These are phyloP conservation scores for Paralichthys olivaceus DNA, from an alignment of 2,113 vertebrate species.

Conservation along the genomic window DNA sequence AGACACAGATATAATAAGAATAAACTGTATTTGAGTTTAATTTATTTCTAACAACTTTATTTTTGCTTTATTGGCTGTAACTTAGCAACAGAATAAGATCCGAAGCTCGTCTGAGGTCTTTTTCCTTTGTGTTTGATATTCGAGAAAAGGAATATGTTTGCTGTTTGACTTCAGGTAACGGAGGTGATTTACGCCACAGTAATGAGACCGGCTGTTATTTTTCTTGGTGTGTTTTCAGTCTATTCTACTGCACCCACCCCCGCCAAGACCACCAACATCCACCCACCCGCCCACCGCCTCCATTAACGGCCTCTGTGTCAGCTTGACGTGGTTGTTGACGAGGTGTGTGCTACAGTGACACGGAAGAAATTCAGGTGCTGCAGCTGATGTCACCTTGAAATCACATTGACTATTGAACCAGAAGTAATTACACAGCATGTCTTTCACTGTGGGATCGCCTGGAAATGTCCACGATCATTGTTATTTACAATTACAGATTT, in stretches of 20 bases:
- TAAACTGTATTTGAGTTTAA: not conserved
- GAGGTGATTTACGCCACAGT: constrained; percentile 29
- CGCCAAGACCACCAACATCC: too few species aligned
- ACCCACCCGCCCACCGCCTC: too few species aligned
- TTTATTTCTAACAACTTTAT: not conserved
- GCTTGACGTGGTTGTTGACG: constrained; percentile 31
- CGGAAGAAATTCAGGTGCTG: not conserved
- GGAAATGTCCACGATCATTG: not conserved
- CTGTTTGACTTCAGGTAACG: constrained; percentile 50
- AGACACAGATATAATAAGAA: not conserved
- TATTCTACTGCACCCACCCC: not conserved
- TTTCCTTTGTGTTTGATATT: not conserved
- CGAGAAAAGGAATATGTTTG: not conserved
- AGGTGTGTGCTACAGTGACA: not conserved
- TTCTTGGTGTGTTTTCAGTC: constrained; percentile 10
- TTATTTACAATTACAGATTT: not conserved
- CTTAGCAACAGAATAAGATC: constrained; percentile 63
- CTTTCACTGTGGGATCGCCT: not conserved
- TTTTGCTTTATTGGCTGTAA: constrained; percentile 38
- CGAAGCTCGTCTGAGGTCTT: not conserved
- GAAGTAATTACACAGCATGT: not conserved
- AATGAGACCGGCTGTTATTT: constrained; percentile 59
- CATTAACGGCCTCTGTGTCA: too few species aligned
- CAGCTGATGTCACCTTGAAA: constrained; percentile 14
- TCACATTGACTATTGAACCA: not conserved